Base-by-base conservation (phyloP, 1,140 invertebrate species). In the Eumeta japonica region DNA sequence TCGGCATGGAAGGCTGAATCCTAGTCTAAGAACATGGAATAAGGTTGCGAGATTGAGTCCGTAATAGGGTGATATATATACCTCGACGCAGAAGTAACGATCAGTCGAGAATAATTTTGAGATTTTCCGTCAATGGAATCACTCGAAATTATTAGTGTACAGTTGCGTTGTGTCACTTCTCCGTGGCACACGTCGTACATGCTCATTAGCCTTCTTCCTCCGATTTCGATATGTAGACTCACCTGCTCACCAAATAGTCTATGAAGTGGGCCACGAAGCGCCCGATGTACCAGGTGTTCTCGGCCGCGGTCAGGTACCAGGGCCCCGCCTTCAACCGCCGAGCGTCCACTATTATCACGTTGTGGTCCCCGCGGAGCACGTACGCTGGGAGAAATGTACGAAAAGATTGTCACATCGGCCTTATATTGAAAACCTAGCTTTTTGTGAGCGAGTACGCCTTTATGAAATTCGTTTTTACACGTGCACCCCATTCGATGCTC, bases 181-280 rank as follows among this genome's bases (percentile, higher is more conserved):
- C 65, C 15, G 62, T 64, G 15, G 56, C 34, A 40, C 72, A 74
- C 71, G 65, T 71, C 12, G 67, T 63, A 15, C 71, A 67, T 0
- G 71, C 65, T 24, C n/a, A 7, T 24, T 7, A 7, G n/a, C 20
- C 7, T 24, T 24, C 7, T n/a, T 7, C 7, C 20, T 24, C 7
- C 20, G 20, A 7, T n/a, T n/a, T n/a, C n/a, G n/a, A 11, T 29
- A 29, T 27, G 14, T 10, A 4, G 12, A 19, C 42, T 50, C 33
- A 76, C 73, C 74, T 72, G 3, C 71, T 67, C 3, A 79, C 79
- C 28, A 80, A 48, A 46, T 76, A 81, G 48, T 79, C 76, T n/a
- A 81, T 72, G 43, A 80, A 78, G 39, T 58, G 40, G 3, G 75
- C 79, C 0, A 65, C 64, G 41, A 75, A 78, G 9, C 66, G 46